Evolutionary conservation across 1,140 invertebrate species (phyloP).

Genomic region (Holotrichia oblita): DNA sequence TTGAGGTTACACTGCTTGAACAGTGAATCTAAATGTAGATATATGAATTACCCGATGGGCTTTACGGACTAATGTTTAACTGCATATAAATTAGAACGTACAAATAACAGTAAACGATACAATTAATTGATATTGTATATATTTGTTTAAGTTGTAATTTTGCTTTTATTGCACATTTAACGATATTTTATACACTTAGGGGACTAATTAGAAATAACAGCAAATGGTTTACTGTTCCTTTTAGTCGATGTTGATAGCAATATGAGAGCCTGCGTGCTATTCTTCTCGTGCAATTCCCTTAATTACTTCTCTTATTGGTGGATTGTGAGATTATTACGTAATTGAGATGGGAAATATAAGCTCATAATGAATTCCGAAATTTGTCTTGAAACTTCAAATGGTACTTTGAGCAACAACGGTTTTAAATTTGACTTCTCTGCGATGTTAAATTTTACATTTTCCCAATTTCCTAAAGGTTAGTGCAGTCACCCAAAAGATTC

Average conservation of each 20-base stretch:
- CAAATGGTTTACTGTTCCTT: not conserved
- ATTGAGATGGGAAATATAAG: not conserved
- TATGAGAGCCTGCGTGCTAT: not conserved
- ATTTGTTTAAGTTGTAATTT: not conserved
- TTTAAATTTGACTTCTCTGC: no score
- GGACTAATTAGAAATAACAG: not conserved
- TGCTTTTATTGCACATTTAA: not conserved
- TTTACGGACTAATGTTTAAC: no score
- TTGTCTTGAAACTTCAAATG: not conserved
- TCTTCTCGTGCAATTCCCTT: not conserved
- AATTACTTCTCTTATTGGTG: not conserved
- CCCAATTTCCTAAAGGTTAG: no score
- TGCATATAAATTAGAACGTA: no score
- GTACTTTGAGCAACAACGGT: no score
- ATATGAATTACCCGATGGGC: no score
- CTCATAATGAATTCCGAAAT: not conserved
- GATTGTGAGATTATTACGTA: not conserved
- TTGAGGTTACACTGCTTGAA: no score
- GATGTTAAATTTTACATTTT: no score
- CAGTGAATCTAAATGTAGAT: no score
- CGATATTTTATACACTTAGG: not conserved
- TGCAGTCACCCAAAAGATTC: no score
- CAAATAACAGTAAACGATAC: no score
- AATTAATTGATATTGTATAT: no score
- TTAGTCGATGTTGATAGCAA: not conserved